Conservation (phyloP, 2,888 invertebrate genomes). For the Diarsia rubi region DNA sequence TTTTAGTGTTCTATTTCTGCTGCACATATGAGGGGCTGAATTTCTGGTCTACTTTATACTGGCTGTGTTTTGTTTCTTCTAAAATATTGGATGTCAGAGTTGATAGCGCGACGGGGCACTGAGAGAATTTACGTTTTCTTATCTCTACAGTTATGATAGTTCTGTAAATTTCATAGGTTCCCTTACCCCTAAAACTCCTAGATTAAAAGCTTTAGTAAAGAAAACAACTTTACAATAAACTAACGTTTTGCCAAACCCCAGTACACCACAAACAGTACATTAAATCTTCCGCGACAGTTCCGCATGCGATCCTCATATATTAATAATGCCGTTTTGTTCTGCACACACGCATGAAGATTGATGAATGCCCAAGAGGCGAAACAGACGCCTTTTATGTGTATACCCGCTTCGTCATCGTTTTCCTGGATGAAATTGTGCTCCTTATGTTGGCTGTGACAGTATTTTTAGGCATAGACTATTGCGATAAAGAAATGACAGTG, state of each 20-base stretch:
- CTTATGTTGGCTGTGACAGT: constrained; percentile 21
- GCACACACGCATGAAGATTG: constrained; percentile 53
- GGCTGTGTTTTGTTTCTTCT: background rate
- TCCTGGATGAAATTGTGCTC: constrained; percentile 46
- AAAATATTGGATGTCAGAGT: background rate
- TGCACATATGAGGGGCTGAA: no score
- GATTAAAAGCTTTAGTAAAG: background rate
- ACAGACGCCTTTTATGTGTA: constrained; percentile 67
- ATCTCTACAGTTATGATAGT: background rate
- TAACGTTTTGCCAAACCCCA: constrained; percentile 31
- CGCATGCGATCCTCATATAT: constrained; percentile 59
- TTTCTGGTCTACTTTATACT: background rate
- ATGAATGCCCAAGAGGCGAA: constrained; percentile 60
- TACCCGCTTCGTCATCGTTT: constrained; percentile 24
- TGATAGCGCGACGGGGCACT: background rate
- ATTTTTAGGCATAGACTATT: constrained; percentile 36
- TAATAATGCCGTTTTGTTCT: constrained; percentile 60
- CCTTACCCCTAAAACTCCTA: background rate
- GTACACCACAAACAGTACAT: constrained; percentile 48
- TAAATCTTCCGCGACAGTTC: constrained; percentile 65
- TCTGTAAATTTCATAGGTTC: background rate
- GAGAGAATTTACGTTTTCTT: background rate
- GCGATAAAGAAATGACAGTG: background rate
- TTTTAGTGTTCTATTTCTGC: background rate
- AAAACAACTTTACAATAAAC: constrained; percentile 4